Conservation (phyloP, 1,140 invertebrate species). For the Drosophila fuyamai region DNA sequence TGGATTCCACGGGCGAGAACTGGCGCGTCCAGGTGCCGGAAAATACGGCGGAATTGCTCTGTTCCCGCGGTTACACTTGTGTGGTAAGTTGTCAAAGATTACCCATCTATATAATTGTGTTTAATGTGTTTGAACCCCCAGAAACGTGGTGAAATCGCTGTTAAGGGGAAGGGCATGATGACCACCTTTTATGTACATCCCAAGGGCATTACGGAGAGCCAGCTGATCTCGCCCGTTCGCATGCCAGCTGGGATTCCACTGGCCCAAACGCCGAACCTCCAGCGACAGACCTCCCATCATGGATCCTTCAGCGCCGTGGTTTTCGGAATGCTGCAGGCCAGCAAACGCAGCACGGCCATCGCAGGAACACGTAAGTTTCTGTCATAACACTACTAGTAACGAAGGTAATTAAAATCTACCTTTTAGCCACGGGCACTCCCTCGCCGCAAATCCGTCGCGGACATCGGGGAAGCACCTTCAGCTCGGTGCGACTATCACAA, state of each 20-base stretch:
- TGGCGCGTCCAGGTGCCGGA: slow-evolving; percentile 95
- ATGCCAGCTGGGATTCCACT: slow-evolving; percentile 76
- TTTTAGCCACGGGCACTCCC: slow-evolving; percentile 81
- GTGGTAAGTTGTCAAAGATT: slow-evolving; percentile 52
- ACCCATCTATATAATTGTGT: background rate
- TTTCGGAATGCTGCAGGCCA: slow-evolving; percentile 93
- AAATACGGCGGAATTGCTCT: slow-evolving; percentile 89
- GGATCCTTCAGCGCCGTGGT: slow-evolving; percentile 94
- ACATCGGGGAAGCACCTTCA: slow-evolving; percentile 85
- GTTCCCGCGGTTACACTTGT: slow-evolving; percentile 78
- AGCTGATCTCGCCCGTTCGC: slow-evolving; percentile 80
- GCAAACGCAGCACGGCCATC: slow-evolving; percentile 88
- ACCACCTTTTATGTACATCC: slow-evolving; percentile 95
- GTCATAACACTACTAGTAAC: no score
- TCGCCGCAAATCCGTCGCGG: slow-evolving; percentile 81
- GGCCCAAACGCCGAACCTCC: slow-evolving; percentile 85
- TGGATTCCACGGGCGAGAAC: slow-evolving; percentile 95
- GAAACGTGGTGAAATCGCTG: slow-evolving; percentile 92
- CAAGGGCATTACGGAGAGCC: slow-evolving; percentile 85
- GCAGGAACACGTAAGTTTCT: slow-evolving; percentile 84
- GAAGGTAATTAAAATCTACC: background rate
- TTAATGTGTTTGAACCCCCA: slow-evolving; percentile 61
- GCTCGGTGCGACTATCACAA: slow-evolving; percentile 85
- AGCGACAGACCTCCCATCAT: slow-evolving; percentile 89
- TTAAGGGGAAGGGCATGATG: slow-evolving; percentile 98